A percentile compares a stretch with the other conserved stretches of the same genome.
phyloP scores from a whole-genome alignment of 1,140 invertebrate species.

The Euwallacea fornicatus region DNA sequence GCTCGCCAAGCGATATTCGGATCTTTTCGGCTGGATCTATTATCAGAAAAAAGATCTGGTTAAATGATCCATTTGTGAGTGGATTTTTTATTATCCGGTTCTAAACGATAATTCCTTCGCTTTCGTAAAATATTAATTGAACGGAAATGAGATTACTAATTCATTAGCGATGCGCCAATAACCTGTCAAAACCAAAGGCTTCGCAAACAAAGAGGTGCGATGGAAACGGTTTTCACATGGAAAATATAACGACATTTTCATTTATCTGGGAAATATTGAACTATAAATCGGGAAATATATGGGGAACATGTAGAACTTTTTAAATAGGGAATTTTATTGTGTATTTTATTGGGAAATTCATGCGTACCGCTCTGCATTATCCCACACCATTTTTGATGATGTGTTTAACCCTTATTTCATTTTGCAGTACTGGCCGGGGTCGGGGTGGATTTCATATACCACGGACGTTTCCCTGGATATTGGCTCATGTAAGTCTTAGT shows the following conservation, averaged over 20 bases:
- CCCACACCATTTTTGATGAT: too few species aligned
- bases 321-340: background rate
- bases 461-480: slow-evolving; percentile 42
- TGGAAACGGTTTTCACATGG: slow-evolving; percentile 5
- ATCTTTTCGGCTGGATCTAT: slow-evolving; percentile 9
- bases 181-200: slow-evolving; percentile 10
- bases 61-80: background rate
- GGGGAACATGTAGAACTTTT: slow-evolving; percentile 2
- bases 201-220: slow-evolving; percentile 12
- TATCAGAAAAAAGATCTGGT: slow-evolving; percentile 6
- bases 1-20: slow-evolving; percentile 12
- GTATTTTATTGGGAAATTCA: background rate
- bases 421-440: slow-evolving; percentile 48
- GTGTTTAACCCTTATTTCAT: background rate
- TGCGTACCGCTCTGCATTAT: background rate
- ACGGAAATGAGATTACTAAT: background rate
- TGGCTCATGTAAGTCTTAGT: slow-evolving; percentile 45
- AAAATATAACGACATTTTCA: slow-evolving; percentile 14
- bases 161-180: background rate
- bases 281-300: slow-evolving; percentile 6
- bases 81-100: background rate
- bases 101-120: too few species aligned
- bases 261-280: slow-evolving; percentile 6
- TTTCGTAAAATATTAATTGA: background rate
- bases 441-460: slow-evolving; percentile 44